These are phyloP conservation scores for Falco punctatus DNA, from an alignment of 2,113 vertebrate genomes.

Conservation along the genomic window DNA sequence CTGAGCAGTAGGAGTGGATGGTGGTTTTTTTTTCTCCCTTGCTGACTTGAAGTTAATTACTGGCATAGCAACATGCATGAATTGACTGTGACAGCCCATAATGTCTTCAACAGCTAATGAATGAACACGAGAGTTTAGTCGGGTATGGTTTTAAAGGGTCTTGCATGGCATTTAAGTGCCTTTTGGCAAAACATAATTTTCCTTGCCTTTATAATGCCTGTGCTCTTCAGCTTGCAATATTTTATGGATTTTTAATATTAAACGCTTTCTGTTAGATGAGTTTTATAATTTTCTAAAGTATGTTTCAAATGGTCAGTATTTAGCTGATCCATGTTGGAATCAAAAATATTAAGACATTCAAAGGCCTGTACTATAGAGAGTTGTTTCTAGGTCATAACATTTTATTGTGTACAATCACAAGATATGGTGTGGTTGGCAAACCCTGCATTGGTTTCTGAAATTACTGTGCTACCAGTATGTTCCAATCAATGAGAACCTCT, in stretches of 20 bases:
- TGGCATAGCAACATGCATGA: not conserved
- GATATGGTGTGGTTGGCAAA: constrained; percentile 72
- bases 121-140: not conserved
- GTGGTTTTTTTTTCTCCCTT: not conserved
- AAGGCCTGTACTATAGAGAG: constrained; percentile 25
- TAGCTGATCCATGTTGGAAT: constrained; percentile 37
- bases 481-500: constrained; percentile 89
- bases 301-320: constrained; percentile 36
- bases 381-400: constrained; percentile 67
- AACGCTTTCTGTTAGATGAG: not conserved
- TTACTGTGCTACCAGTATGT: constrained; percentile 81
- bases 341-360: constrained; percentile 62
- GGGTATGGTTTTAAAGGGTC: not conserved
- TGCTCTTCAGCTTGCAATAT: not conserved
- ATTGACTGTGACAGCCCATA: not conserved
- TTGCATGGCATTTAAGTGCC: not conserved
- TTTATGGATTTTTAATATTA: constrained; percentile 7
- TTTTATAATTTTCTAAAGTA: constrained; percentile 21
- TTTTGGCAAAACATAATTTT: not conserved
- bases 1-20: not conserved
- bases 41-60: not conserved
- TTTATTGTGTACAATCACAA: constrained; percentile 73
- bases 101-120: not conserved
- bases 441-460: constrained; percentile 73
- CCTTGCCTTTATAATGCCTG: not conserved